phyloP scores from a whole-genome alignment of 2,888 invertebrate species.

The Steinernema hermaphroditum region DNA sequence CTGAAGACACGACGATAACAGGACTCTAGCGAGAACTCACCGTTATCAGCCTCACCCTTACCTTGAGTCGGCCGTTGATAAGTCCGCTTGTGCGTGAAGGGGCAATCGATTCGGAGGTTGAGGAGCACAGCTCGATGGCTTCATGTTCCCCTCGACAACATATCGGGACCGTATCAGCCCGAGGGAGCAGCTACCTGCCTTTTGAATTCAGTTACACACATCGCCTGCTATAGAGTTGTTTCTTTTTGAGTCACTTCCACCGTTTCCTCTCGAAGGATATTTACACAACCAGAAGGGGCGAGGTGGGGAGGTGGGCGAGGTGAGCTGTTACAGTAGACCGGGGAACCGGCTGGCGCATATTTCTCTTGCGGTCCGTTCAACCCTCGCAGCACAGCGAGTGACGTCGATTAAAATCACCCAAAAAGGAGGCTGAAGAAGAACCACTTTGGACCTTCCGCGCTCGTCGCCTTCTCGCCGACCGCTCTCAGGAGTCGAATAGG shows the following conservation, averaged over 20 bases:
- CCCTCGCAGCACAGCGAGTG: slow-evolving; percentile 28
- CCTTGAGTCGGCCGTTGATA: slow-evolving; percentile 28
- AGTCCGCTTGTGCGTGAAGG: slow-evolving; percentile 27
- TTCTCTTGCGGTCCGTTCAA: slow-evolving; percentile 22
- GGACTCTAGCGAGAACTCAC: slow-evolving; percentile 25
- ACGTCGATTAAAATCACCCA: slow-evolving; percentile 24
- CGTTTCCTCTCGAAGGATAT: slow-evolving; percentile 11
- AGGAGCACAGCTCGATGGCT: neutral
- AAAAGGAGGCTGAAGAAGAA: slow-evolving; percentile 28
- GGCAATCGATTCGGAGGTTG: slow-evolving; percentile 21
- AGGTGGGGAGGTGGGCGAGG: slow-evolving; percentile 1
- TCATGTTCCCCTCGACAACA: neutral
- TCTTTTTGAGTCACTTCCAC: neutral
- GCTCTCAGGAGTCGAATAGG: slow-evolving; percentile 25
- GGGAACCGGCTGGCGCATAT: slow-evolving; percentile 26
- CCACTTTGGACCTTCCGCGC: slow-evolving; percentile 28
- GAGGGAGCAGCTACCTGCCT: neutral
- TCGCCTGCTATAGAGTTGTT: neutral
- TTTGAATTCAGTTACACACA: neutral
- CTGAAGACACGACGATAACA: slow-evolving; percentile 15
- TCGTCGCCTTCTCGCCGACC: neutral
- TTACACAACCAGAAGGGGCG: neutral
- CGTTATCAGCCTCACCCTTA: slow-evolving; percentile 29
- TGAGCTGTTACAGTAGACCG: slow-evolving; percentile 22
- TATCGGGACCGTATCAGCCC: neutral